Evolutionary conservation across 2,113 vertebrate genomes (phyloP).

Genomic region (Podarcis muralis): DNA sequence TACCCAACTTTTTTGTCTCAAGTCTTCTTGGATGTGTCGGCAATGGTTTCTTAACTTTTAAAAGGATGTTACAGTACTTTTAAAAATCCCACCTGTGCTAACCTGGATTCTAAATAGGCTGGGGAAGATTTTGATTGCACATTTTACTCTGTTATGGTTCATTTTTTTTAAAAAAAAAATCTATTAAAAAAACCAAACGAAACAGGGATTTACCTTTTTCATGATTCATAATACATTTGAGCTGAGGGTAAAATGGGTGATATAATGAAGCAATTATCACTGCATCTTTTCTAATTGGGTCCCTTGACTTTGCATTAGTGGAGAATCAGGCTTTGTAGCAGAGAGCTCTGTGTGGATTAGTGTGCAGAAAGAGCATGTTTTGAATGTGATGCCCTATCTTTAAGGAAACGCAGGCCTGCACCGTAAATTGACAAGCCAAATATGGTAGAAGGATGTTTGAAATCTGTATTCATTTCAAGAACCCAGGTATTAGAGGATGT

Average conservation of each 20-base stretch:
- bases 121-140: neutral
- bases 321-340: neutral
- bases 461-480: constrained; percentile 12
- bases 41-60: neutral
- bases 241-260: neutral
- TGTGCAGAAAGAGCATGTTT: neutral
- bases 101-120: neutral
- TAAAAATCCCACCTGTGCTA: neutral
- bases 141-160: neutral
- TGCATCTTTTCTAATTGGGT: neutral
- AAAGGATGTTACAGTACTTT: neutral
- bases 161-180: neutral
- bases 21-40: too few relatives aligned
- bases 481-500: constrained; percentile 12
- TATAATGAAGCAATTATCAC: neutral
- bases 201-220: neutral
- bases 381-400: neutral
- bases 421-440: neutral
- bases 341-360: constrained; percentile 4
- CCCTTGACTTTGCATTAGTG: neutral
- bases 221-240: constrained; percentile 2
- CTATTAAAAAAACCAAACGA: neutral
- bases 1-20: too few relatives aligned
- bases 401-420: neutral
- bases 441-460: neutral